Evolutionary conservation across 1,140 invertebrate species (phyloP), one percentile per base, ranked within the genome.

Genomic region (Aricia agestis): DNA sequence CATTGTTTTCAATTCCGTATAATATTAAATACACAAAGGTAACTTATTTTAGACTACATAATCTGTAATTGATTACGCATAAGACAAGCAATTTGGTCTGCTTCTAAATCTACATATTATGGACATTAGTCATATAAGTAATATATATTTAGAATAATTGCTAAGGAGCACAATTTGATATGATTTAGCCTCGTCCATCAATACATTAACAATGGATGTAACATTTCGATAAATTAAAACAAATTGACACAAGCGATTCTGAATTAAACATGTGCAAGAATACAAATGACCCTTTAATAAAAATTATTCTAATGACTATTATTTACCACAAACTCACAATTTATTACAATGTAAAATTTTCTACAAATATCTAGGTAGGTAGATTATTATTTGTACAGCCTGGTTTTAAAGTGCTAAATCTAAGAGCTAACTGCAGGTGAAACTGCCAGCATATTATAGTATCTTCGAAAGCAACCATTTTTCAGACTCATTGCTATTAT

Each of bases 351-450:
- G 84, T 88, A 85, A 88, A 88, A 84, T 88, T 84, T 82, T 88
- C 87, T 90, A 90, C 87, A 83, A 88, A 85, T 88, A 86, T 89
- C 85, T 63, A 63, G 59, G 58, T 89, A 87, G 74, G 82, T 84
- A 83, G 76, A 84, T 86, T 80, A 82, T 82, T 82, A 85, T 89
- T 89, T 91, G 82, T 91, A 89, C 86, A 89, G 87, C 84, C 83
- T 81, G 84, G 75, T 89, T 88, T 90, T 78, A 86, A 88, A 89
- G 74, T 86, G 80, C 88, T 90, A 90, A 80, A 76, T 82, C 87
- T 89, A 89, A 83, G 82, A 87, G 86, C 87, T 90, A 89, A 84
- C 80, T 88, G n/a, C n/a, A n/a, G 89, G 85, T 82, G 79, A 87
- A 84, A 81, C 82, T 79, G 82, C 79, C 84, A 81, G 69, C 25